Evolutionary conservation across 2,797 vertebrate genomes (phyloP).

Genomic region (Lagocephalus sceleratus): DNA sequence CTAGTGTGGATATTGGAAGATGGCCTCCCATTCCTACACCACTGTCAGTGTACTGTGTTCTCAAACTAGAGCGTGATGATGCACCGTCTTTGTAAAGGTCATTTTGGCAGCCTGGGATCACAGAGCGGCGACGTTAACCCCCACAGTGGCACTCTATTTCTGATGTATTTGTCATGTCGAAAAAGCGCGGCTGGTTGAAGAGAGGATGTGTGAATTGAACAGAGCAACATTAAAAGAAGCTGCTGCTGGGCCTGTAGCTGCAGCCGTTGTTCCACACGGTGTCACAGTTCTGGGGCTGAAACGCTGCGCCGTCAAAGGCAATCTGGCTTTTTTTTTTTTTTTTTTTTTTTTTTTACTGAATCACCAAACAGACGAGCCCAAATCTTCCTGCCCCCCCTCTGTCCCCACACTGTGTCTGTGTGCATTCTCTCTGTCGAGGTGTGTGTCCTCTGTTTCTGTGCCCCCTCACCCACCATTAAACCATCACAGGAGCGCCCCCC

Average conservation of each 20-base stretch:
- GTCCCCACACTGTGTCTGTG: conserved; percentile 68
- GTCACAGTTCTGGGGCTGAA: conserved; percentile 9
- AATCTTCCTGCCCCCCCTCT: conserved; percentile 40
- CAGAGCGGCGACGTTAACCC: conserved; percentile 1
- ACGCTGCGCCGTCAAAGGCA: background rate
- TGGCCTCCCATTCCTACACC: conserved; percentile 54
- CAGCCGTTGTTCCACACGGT: conserved; percentile 21
- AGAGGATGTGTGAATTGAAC: conserved; percentile 16
- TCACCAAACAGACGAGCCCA: conserved; percentile 36
- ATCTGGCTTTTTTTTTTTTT: no score
- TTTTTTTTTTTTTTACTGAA: no score
- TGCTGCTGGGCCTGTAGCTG: conserved; percentile 42
- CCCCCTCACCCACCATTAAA: conserved; percentile 59
- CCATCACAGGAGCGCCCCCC: conserved; percentile 47
- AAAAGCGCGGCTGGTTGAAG: conserved; percentile 48
- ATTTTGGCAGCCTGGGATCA: conserved; percentile 75
- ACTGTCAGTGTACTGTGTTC: conserved; percentile 60
- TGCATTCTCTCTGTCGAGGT: conserved; percentile 66
- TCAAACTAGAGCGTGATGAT: conserved; percentile 47
- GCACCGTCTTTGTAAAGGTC: conserved; percentile 55
- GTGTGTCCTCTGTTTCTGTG: conserved; percentile 71
- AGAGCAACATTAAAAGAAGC: background rate
- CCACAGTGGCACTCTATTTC: conserved; percentile 64
- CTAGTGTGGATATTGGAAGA: conserved; percentile 69
- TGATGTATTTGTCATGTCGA: conserved; percentile 54